phyloP scores from a whole-genome alignment of 2,797 vertebrate genomes.

The Spondyliosoma cantharus region DNA sequence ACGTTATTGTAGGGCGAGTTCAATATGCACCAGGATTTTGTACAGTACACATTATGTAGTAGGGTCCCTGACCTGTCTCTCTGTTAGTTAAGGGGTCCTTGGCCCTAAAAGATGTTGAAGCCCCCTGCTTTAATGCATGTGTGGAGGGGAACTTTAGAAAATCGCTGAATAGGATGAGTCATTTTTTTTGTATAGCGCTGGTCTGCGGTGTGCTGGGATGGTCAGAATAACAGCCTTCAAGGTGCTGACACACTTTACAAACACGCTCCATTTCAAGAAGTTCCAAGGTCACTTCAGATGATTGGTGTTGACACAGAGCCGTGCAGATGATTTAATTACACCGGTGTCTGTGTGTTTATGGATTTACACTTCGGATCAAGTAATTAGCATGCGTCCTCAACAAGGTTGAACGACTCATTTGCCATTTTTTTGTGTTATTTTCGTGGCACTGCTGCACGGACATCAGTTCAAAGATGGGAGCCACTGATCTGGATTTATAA shows the following conservation, averaged over 20 bases:
- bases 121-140: too few species aligned
- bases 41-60: too few species aligned
- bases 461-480: slow-evolving; percentile 27
- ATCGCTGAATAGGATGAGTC: not conserved
- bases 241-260: slow-evolving; percentile 48
- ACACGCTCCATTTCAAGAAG: slow-evolving; percentile 48
- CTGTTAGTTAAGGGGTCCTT: too few species aligned
- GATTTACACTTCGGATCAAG: slow-evolving; percentile 71
- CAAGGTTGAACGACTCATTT: slow-evolving; percentile 67
- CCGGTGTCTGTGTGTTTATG: slow-evolving; percentile 76
- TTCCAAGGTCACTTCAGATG: slow-evolving; percentile 76
- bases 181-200: not conserved
- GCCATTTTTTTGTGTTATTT: slow-evolving; percentile 38
- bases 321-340: slow-evolving; percentile 72
- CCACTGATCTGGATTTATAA: slow-evolving; percentile 6
- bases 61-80: too few species aligned
- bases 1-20: too few species aligned
- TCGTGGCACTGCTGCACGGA: not conserved
- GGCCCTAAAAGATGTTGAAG: too few species aligned
- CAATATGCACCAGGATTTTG: too few species aligned
- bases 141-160: too few species aligned
- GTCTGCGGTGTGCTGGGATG: slow-evolving; percentile 7
- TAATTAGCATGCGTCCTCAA: slow-evolving; percentile 72
- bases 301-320: slow-evolving; percentile 69
- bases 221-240: slow-evolving; percentile 14